phyloP scores from a whole-genome alignment of 2,113 vertebrate genomes.

The Poeciliopsis turrubarensis region DNA sequence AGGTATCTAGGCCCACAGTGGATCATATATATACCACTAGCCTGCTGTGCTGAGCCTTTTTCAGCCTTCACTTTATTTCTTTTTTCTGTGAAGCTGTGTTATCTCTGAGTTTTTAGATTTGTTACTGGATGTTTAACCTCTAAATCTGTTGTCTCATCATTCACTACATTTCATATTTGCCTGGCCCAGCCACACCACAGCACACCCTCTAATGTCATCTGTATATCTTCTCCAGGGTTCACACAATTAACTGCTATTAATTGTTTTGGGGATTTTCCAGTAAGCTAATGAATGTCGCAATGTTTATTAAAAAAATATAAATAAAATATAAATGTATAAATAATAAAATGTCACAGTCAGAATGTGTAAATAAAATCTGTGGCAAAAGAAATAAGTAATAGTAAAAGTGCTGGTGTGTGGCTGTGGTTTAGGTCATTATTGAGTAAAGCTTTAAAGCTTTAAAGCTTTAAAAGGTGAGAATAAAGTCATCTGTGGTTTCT shows the following conservation, averaged over 20 bases:
- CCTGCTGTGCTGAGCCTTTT: neutral
- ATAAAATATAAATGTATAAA: neutral
- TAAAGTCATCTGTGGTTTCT: constrained; percentile 48
- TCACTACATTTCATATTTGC: constrained; percentile 17
- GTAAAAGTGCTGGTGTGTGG: neutral
- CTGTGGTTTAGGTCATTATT: constrained; percentile 19
- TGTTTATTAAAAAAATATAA: neutral
- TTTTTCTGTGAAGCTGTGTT: constrained; percentile 21
- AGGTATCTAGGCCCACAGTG: constrained; percentile 33
- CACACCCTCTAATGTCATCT: constrained; percentile 20
- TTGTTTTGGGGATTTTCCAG: constrained; percentile 36
- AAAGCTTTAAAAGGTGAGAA: constrained; percentile 36
- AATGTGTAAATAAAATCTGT: neutral
- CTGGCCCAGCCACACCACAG: neutral
- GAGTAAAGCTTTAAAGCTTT: constrained; percentile 34
- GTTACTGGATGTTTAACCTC: neutral
- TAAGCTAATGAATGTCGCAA: neutral
- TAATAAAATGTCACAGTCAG: neutral
- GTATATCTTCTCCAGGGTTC: constrained; percentile 33
- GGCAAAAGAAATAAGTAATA: neutral
- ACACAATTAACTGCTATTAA: constrained; percentile 40
- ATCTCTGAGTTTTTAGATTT: neutral
- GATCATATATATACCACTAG: constrained; percentile 53
- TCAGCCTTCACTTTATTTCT: neutral
- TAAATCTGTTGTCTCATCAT: constrained; percentile 25